These are phyloP conservation scores for Drosophila pseudotalamancana DNA, from an alignment of 2,888 invertebrate genomes.

Conservation along the genomic window DNA sequence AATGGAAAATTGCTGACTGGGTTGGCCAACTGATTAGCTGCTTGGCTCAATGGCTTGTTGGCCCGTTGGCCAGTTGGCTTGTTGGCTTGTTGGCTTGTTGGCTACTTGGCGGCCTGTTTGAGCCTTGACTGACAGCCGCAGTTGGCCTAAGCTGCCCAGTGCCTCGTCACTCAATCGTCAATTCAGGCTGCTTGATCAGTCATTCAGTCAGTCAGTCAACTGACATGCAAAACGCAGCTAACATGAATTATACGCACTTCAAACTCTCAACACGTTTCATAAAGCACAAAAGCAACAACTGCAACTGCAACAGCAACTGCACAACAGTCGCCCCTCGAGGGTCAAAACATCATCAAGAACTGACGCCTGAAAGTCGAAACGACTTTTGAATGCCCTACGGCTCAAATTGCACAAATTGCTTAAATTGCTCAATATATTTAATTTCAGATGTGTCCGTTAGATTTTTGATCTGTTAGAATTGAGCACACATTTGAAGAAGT, in stretches of 20 bases:
- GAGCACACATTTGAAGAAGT: too few species aligned
- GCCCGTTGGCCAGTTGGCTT: neutral
- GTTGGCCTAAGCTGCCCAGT: slow-evolving; percentile 38
- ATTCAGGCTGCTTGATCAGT: slow-evolving; percentile 28
- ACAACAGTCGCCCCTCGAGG: slow-evolving; percentile 6
- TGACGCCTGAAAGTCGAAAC: slow-evolving; percentile 38
- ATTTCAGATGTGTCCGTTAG: too few species aligned
- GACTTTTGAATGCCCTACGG: slow-evolving; percentile 50
- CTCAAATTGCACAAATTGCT: slow-evolving; percentile 4
- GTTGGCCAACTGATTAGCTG: slow-evolving; percentile 14
- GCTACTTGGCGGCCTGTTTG: slow-evolving; percentile 56
- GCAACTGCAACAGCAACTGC: slow-evolving; percentile 20
- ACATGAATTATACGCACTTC: slow-evolving; percentile 77
- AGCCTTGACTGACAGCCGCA: slow-evolving; percentile 53
- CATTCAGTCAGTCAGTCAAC: slow-evolving; percentile 38
- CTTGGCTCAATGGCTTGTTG: neutral
- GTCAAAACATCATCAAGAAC: slow-evolving; percentile 22
- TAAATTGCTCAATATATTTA: neutral
- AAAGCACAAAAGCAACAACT: slow-evolving; percentile 36
- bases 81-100: slow-evolving; percentile 12
- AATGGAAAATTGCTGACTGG: slow-evolving; percentile 44
- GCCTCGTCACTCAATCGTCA: slow-evolving; percentile 33
- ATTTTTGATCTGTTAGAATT: too few species aligned
- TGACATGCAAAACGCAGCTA: slow-evolving; percentile 50
- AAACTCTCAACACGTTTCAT: slow-evolving; percentile 65